Conservation (phyloP, 2,888 invertebrate species). For the Andrena praecox region DNA sequence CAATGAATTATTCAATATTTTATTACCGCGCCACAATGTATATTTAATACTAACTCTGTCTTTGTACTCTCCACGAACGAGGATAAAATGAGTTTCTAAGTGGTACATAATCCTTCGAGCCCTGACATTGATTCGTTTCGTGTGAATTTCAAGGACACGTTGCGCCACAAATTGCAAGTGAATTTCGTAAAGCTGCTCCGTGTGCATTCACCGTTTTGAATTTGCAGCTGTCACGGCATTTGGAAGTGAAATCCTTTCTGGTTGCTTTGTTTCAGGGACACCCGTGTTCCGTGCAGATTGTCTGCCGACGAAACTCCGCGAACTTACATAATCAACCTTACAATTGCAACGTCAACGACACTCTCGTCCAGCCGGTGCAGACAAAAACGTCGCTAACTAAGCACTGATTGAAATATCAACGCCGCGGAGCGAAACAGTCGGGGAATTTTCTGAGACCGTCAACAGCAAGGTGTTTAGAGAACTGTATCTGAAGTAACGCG, state of each 20-base stretch:
- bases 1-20: background rate
- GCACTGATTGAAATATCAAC: slow-evolving; percentile 9
- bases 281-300: slow-evolving; percentile 2
- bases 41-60: background rate
- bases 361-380: background rate
- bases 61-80: background rate
- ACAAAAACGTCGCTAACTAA: slow-evolving; percentile 13
- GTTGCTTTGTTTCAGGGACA: slow-evolving; percentile 17
- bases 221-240: slow-evolving; percentile 16
- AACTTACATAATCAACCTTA: slow-evolving; percentile 35
- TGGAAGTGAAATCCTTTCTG: slow-evolving; percentile 18
- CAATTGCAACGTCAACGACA: slow-evolving; percentile 45
- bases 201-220: slow-evolving; percentile 7
- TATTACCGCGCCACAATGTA: too few relatives aligned
- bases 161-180: background rate
- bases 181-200: background rate
- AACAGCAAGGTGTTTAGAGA: background rate
- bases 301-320: slow-evolving; percentile 17
- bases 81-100: background rate
- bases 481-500: background rate
- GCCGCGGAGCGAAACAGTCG: background rate
- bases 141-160: background rate
- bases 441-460: background rate
- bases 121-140: background rate
- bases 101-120: background rate